Evolutionary conservation across 2,113 vertebrate genomes (phyloP).

Genomic region (Sisor rabdophorus): DNA sequence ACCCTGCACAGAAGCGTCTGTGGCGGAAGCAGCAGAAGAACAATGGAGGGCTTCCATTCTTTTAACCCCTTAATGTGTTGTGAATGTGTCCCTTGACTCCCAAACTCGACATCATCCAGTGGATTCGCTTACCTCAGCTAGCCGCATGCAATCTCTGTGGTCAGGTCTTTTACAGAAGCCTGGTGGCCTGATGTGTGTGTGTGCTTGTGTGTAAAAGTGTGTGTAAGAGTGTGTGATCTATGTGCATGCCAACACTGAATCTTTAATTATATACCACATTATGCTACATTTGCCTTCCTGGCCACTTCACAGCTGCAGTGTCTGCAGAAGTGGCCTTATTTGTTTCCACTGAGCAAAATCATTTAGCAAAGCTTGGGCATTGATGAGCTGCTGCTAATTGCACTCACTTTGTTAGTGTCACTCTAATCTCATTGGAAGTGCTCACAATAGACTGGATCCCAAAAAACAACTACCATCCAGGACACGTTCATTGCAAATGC

Average conservation of each 20-base stretch:
- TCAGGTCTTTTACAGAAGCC: constrained; percentile 30
- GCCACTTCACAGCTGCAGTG: constrained; percentile 58
- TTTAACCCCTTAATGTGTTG: constrained; percentile 76
- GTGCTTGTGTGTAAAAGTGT: constrained; percentile 19
- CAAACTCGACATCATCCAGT: constrained; percentile 64
- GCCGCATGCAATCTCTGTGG: constrained; percentile 33
- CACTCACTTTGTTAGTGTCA: constrained; percentile 90
- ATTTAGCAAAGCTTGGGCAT: constrained; percentile 73
- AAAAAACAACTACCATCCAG: constrained; percentile 40
- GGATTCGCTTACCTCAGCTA: constrained; percentile 69
- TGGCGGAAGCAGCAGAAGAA: constrained; percentile 69
- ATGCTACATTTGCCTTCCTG: constrained; percentile 30
- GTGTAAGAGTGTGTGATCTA: constrained; percentile 21
- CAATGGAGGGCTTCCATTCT: constrained; percentile 70
- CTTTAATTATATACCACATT: constrained; percentile 58
- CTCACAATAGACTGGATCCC: constrained; percentile 65
- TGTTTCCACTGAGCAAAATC: constrained; percentile 81
- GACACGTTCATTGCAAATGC: not conserved
- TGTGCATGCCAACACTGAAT: constrained; percentile 17
- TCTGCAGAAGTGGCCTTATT: constrained; percentile 80
- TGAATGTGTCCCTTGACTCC: constrained; percentile 74
- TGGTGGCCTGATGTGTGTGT: constrained; percentile 48
- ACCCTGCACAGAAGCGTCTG: constrained; percentile 63
- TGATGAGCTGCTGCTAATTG: constrained; percentile 81
- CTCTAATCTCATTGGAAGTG: constrained; percentile 83